Base-by-base conservation (phyloP, 1,140 invertebrate species). In the Eueides isabella region DNA sequence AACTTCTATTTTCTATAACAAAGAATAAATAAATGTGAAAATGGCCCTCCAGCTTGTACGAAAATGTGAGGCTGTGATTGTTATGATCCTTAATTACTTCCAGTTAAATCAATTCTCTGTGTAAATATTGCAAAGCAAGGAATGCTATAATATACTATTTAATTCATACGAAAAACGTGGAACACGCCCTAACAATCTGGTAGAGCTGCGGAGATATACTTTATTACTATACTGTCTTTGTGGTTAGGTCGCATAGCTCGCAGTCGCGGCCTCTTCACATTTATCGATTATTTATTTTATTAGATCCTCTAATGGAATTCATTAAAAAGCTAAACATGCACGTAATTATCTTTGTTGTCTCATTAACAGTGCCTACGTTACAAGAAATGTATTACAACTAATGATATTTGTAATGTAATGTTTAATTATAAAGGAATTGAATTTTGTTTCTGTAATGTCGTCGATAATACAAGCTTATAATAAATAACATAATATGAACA, bases 401-500 rank as follows among this genome's bases (percentile, higher is more conserved):
- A 44, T 44, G 19, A 3, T 55, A 26, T 26, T 55, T 55, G 26
- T 23, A 2, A 55, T 55, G 48, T 26, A 55, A 55, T 55, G 23
- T 55, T 55, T 11, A 11, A 55, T 55, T 26, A 26, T 23, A 55
- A 55, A 55, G 48, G 23, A 26, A 55, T 26, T 12, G 0, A 23
- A 26, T 55, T 55, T 55, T 3, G 9, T 55, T 26, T 55, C 9
- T 55, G 12, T 55, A 55, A 55, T 55, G 48, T 12, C 48, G 19
- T 55, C 2, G 9, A 55, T 55, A 69, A 61, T 33, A 69, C 67
- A 71, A 71, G 69, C 63, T 71, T 33, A 48, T 71, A 71, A 71
- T 71, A 67, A 67, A 62, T 71, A 71, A 71, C 35, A 71, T 71
- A 71, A 71, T 64, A 71, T 38, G 33, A 71, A 48, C 69, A 63